Percentiles rank a stretch among this genome's conserved stretches.
Evolutionary conservation across 1,140 invertebrate species (phyloP).

Genomic region (Apis mellifera): DNA sequence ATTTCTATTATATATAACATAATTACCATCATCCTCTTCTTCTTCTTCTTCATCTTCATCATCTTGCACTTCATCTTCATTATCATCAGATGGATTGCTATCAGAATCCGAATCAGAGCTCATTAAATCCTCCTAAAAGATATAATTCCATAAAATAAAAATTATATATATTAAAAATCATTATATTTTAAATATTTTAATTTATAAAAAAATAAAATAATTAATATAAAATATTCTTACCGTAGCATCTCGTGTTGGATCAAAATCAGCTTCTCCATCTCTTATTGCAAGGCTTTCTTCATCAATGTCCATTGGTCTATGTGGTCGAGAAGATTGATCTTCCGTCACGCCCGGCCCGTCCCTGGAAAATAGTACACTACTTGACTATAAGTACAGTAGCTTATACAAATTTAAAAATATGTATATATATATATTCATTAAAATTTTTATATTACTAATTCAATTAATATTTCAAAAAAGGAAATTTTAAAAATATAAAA

Average conservation of each 20-base stretch:
- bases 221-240: slow-evolving; percentile 66
- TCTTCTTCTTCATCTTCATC: slow-evolving; percentile 84
- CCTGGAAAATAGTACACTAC: slow-evolving; percentile 80
- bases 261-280: slow-evolving; percentile 76
- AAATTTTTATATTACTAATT: neutral
- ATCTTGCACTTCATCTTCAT: slow-evolving; percentile 83
- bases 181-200: neutral
- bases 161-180: neutral
- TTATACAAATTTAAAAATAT: slow-evolving; percentile 33
- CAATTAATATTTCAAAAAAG: neutral
- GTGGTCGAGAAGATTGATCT: slow-evolving; percentile 76
- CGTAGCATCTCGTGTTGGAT: slow-evolving; percentile 78
- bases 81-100: slow-evolving; percentile 80
- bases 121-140: slow-evolving; percentile 82
- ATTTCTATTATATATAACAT: neutral
- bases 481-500: neutral
- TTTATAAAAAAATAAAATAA: neutral
- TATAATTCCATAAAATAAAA: neutral
- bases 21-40: slow-evolving; percentile 81
- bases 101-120: slow-evolving; percentile 83
- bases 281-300: slow-evolving; percentile 78
- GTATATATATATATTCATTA: slow-evolving; percentile 16
- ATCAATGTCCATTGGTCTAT: slow-evolving; percentile 80
- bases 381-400: slow-evolving; percentile 79
- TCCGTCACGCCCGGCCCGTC: slow-evolving; percentile 77